Percentiles rank a stretch among this genome's conserved stretches.
phyloP scores from a whole-genome alignment of 2,113 vertebrate species.

The Alligator sinensis region DNA sequence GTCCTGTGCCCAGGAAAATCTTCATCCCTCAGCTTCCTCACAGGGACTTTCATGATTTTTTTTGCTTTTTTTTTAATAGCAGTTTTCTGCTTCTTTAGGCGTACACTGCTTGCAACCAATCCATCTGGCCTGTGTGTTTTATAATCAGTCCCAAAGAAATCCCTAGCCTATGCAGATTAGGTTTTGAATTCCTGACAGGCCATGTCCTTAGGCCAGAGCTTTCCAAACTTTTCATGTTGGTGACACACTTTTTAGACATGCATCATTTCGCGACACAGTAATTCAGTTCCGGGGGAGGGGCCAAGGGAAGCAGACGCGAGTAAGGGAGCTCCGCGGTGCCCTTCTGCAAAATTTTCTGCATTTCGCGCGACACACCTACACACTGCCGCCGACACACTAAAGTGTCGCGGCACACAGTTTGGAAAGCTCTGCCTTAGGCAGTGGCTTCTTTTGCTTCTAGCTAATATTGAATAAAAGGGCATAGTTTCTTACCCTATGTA shows the following conservation, averaged over 20 bases:
- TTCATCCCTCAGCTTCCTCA: background rate
- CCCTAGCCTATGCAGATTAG: background rate
- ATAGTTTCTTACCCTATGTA: constrained; percentile 12
- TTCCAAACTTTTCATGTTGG: too few relatives aligned
- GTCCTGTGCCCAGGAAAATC: background rate
- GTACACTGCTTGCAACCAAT: background rate
- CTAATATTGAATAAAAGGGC: constrained; percentile 8
- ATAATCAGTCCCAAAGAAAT: background rate
- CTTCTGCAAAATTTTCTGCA: too few relatives aligned
- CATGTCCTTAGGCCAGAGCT: background rate
- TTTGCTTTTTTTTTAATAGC: background rate
- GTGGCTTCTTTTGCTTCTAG: background rate
- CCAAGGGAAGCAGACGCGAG: too few relatives aligned
- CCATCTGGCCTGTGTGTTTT: background rate
- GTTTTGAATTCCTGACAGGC: background rate
- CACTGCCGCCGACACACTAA: too few relatives aligned
- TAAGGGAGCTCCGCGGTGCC: too few relatives aligned
- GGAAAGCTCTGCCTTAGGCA: too few relatives aligned
- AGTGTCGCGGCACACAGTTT: too few relatives aligned
- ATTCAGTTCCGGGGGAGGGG: too few relatives aligned
- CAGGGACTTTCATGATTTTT: background rate
- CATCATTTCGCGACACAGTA: too few relatives aligned
- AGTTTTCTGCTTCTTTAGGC: background rate
- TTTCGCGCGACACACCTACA: too few relatives aligned
- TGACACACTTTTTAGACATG: too few relatives aligned